Evolutionary conservation across 1,140 invertebrate species (phyloP).

Genomic region (Sycophila sp.): DNA sequence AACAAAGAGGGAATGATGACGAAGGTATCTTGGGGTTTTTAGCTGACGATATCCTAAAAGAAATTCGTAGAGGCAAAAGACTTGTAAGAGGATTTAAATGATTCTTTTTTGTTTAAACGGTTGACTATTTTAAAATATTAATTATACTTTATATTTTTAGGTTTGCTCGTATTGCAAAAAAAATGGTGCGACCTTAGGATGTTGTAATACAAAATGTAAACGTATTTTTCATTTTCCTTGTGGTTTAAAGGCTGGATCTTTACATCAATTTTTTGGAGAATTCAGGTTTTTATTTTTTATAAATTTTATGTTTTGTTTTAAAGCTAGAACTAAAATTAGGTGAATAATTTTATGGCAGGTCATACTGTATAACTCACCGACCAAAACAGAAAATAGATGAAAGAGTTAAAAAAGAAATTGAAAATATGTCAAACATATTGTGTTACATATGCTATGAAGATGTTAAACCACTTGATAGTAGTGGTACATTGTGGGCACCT

Average conservation of each 20-base stretch:
- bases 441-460: conserved; percentile 71
- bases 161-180: conserved; percentile 71
- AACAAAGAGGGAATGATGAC: conserved; percentile 69
- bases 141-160: conserved; percentile 55
- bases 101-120: background rate
- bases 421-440: conserved; percentile 45
- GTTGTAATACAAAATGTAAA: conserved; percentile 68
- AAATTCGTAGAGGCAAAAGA: conserved; percentile 68
- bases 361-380: conserved; percentile 71
- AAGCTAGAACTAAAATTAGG: conserved; percentile 1
- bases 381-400: conserved; percentile 65
- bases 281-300: conserved; percentile 65
- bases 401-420: conserved; percentile 44
- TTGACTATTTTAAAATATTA: background rate
- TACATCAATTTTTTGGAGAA: conserved; percentile 72
- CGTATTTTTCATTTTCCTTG: conserved; percentile 73
- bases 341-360: conserved; percentile 56
- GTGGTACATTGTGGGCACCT: conserved; percentile 68
- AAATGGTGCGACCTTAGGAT: conserved; percentile 73
- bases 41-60: conserved; percentile 69
- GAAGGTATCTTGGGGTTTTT: conserved; percentile 75
- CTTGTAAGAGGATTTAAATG: conserved; percentile 61
- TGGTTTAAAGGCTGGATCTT: conserved; percentile 67
- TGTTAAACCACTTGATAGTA: conserved; percentile 57
- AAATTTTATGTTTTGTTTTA: background rate